phyloP scores from a whole-genome alignment of 2,113 vertebrate genomes.

The Bubo scandiacus region DNA sequence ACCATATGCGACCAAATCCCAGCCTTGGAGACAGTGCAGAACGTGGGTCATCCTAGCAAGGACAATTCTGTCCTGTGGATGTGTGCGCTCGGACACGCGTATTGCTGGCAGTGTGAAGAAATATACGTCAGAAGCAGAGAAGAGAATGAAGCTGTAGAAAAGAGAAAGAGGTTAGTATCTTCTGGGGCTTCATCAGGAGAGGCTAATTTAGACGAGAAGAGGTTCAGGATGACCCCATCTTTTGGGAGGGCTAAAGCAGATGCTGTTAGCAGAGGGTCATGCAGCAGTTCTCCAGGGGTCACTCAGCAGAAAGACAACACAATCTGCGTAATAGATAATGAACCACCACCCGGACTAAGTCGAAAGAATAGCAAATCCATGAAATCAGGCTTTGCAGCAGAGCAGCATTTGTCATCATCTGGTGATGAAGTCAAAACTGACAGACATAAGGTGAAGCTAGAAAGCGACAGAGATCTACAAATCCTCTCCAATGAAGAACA shows the following conservation, averaged over 20 bases:
- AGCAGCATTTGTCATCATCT: neutral
- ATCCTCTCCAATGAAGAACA: neutral
- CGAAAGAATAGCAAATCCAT: neutral
- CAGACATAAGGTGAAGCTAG: rapidly evolving
- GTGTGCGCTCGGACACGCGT: neutral
- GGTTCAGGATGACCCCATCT: neutral
- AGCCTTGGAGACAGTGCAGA: neutral
- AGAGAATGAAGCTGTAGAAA: neutral
- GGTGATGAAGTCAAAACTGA: neutral
- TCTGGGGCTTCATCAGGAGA: neutral
- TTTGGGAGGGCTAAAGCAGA: neutral
- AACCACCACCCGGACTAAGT: neutral
- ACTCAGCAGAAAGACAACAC: neutral
- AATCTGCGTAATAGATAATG: rapidly evolving
- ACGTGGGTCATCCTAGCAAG: neutral
- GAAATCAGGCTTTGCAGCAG: neutral
- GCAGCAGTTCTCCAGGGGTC: neutral
- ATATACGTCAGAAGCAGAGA: neutral
- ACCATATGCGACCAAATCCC: conserved; percentile 50
- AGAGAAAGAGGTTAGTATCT: neutral
- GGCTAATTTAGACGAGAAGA: neutral
- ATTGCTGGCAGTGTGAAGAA: conserved; percentile 26
- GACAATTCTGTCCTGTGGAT: conserved; percentile 4
- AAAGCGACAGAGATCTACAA: neutral
- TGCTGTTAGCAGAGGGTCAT: neutral